phyloP scores from a whole-genome alignment of 2,113 vertebrate genomes.

The Gavialis gangeticus region DNA sequence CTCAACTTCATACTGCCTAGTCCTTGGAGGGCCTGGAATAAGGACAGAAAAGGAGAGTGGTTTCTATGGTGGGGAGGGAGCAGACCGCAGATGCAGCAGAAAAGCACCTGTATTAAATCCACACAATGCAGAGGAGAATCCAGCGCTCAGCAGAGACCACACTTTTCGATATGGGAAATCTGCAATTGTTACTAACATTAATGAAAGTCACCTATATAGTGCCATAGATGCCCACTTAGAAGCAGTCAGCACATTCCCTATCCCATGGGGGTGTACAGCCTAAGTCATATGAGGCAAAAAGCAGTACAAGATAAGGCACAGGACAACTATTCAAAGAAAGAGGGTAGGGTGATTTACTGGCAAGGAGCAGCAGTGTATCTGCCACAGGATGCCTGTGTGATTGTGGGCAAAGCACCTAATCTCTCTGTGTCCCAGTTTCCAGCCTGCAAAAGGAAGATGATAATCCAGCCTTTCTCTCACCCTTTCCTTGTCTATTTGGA shows the following conservation, averaged over 20 bases:
- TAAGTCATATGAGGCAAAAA: background rate
- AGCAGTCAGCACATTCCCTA: background rate
- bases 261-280: background rate
- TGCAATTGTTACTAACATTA: background rate
- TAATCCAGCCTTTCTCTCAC: background rate
- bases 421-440: background rate
- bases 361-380: background rate
- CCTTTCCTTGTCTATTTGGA: background rate
- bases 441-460: background rate
- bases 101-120: background rate
- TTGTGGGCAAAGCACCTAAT: background rate
- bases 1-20: background rate
- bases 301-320: background rate
- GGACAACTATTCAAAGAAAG: background rate
- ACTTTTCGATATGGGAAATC: background rate
- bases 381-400: background rate
- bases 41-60: background rate
- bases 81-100: background rate
- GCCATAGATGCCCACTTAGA: background rate
- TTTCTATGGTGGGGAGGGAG: background rate
- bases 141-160: background rate
- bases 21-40: background rate
- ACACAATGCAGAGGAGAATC: background rate
- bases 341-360: conserved; percentile 8
- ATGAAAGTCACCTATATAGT: conserved; percentile 9